phyloP scores from a whole-genome alignment of 2,888 invertebrate genomes.

The Pristionchus maxplancki region DNA sequence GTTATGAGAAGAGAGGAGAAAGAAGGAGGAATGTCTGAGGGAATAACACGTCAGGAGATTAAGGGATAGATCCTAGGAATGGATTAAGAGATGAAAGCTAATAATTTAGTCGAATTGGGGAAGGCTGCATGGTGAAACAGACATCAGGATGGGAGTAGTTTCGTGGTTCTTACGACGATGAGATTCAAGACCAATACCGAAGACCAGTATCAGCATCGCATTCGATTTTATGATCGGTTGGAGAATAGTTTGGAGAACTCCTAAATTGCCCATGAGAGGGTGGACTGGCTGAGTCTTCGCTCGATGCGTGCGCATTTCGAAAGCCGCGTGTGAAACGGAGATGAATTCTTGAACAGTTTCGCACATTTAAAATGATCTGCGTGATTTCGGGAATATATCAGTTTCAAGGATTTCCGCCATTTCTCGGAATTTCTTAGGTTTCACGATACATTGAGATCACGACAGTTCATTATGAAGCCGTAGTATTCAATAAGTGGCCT shows the following conservation, averaged over 20 bases:
- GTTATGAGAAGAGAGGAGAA: constrained; percentile 17
- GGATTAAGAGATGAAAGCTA: background rate
- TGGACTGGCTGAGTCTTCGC: background rate
- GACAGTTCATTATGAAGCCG: background rate
- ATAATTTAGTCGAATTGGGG: background rate
- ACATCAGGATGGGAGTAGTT: background rate
- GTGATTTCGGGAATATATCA: background rate
- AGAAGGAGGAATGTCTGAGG: constrained; percentile 8
- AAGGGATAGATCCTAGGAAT: background rate
- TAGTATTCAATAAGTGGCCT: background rate
- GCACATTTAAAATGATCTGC: background rate
- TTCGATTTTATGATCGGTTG: too few relatives aligned
- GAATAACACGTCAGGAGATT: constrained; percentile 2
- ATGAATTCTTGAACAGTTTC: constrained; percentile 9
- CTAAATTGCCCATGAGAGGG: background rate
- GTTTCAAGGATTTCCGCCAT: background rate
- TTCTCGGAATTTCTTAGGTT: background rate
- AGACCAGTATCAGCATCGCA: too few relatives aligned
- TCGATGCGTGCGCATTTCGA: background rate
- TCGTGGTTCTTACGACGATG: background rate
- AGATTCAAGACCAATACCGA: too few relatives aligned
- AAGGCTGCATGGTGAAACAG: background rate
- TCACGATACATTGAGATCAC: background rate
- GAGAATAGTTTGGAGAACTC: too few relatives aligned
- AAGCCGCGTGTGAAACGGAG: background rate